Evolutionary conservation across 35 echinoderm and acorn worm species (phyloP), one percentile per base, ranked within the genome.

Genomic region (Lytechinus pictus): DNA sequence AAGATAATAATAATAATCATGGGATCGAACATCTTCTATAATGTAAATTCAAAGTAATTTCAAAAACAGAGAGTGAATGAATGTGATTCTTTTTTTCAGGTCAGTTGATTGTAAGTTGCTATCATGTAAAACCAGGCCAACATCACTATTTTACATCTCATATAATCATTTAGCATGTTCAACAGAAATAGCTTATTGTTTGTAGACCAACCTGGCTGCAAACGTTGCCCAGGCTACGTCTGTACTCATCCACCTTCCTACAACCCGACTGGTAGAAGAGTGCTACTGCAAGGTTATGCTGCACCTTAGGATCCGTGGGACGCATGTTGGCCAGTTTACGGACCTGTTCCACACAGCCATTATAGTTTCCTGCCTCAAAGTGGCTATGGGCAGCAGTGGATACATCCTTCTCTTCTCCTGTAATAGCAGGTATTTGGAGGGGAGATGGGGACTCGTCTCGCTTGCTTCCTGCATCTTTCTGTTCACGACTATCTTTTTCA

Each of bases 251-350:
- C 0, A 96, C 96, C 61, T 97, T 95, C 19, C 94, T 94, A 87
- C 97, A 99, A 2, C 97, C 98, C 21, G 97, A 96, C 94, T 96
- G 97, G 95, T 97, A 97, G 94, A 97, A 99, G 54, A 95, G 94
- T 0, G 97, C 96, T 29, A 99, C 97, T 13, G 96, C 91, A 89
- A 98, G 87, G 54, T 99, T 99, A 33, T 99, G 98, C 54, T 96
- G 94, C 24, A 99, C 96, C 60, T 99, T 99, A 52, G 94, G 60
- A 54, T 99, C 97, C 44, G 53, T 96, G 12, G 91, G 95, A 86
- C 96, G 87, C 90, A 96, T 89, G 57, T 92, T 91, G 54, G 94
- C 86, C 53, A 99, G 87, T 11, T 95, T 94, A 28, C 96, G 96
- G 5, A 98, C 89, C 94, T 99, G 96, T 55, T 97, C 96, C 58